These are phyloP conservation scores for Ctenopoma multispine DNA, from an alignment of 2,797 vertebrate genomes.

Conservation along the genomic window DNA sequence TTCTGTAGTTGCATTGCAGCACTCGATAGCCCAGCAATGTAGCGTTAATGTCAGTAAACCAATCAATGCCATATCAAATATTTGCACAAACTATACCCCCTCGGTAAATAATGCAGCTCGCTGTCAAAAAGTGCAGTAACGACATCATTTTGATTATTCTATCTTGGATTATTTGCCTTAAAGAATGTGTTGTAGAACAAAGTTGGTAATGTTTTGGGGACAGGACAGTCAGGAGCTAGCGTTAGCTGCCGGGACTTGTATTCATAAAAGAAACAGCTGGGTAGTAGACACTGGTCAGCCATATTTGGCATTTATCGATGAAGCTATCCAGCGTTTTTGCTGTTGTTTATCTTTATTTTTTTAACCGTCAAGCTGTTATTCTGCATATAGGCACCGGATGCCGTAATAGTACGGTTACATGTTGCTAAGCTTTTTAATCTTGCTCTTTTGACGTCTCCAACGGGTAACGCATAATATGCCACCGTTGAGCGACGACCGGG, in stretches of 20 bases:
- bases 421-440: constrained; percentile 52
- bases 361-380: not conserved
- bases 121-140: not conserved
- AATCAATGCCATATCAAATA: not conserved
- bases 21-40: constrained; percentile 21
- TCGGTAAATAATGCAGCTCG: not conserved
- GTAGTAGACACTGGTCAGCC: constrained; percentile 61
- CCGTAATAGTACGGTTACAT: not conserved
- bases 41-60: not conserved
- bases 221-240: constrained; percentile 37
- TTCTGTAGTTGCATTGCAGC: constrained; percentile 20
- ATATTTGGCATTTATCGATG: constrained; percentile 59
- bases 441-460: constrained; percentile 64
- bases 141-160: not conserved
- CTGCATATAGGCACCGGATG: not conserved
- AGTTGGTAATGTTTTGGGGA: constrained; percentile 37
- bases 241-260: constrained; percentile 51
- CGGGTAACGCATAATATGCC: constrained; percentile 51
- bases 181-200: not conserved
- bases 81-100: not conserved
- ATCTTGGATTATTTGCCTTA: not conserved
- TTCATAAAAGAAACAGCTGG: constrained; percentile 62
- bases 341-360: not conserved
- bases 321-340: constrained; percentile 21
- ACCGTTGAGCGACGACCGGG: constrained; percentile 66